Conservation (phyloP, 1,140 invertebrate species). For the Zeugodacus cucurbitae region DNA sequence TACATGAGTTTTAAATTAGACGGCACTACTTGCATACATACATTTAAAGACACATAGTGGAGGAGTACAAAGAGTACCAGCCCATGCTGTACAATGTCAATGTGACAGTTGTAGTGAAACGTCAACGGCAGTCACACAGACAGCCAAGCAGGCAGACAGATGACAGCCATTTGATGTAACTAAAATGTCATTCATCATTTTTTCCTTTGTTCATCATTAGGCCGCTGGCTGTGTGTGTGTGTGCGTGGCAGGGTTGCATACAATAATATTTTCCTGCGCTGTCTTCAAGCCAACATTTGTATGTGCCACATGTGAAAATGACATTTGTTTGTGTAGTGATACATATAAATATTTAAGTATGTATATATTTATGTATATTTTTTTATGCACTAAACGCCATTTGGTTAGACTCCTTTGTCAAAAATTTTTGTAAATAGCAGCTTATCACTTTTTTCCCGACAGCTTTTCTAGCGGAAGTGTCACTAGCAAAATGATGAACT, state of each 20-base stretch:
- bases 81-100: neutral
- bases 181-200: constrained; percentile 39
- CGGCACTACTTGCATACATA: neutral
- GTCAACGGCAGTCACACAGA: neutral
- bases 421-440: neutral
- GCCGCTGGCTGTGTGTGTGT: neutral
- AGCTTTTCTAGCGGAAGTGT: constrained; percentile 2
- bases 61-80: too few relatives aligned
- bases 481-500: constrained; percentile 33
- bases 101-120: constrained; percentile 14
- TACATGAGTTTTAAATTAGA: constrained; percentile 19
- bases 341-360: neutral
- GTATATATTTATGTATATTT: neutral
- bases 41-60: neutral
- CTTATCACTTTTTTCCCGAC: neutral
- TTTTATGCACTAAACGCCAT: neutral
- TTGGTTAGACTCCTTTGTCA: neutral
- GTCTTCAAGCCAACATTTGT: neutral
- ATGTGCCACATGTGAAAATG: constrained; percentile 10
- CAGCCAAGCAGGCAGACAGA: constrained; percentile 9
- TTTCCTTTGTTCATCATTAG: constrained; percentile 9
- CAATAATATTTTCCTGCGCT: neutral
- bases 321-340: neutral
- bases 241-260: neutral
- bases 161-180: constrained; percentile 35